Base-by-base conservation (phyloP, 2,888 invertebrate genomes). In the Drosophila rubida region DNA sequence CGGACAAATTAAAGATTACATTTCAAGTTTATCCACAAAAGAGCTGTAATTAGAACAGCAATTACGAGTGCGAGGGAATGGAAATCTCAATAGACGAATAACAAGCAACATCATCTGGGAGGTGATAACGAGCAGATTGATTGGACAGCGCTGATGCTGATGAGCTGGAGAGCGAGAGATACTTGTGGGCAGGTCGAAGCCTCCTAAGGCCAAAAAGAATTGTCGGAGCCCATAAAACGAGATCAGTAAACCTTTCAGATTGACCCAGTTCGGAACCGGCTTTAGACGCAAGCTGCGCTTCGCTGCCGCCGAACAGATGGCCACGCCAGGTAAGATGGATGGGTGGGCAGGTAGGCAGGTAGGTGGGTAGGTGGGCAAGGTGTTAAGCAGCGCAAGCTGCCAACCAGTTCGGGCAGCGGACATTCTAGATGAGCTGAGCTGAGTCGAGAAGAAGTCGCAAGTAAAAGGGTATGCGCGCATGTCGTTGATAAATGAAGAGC, bases 241-340 rank as follows among this genome's bases (percentile, higher is more conserved):
- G 87, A 82, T 86, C 82, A 80, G 62, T 66, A 85, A 87, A 87
- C 87, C 86, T 85, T 84, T 85, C 80, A 65, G 78, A 85, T 78
- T 87, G 84, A 84, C 84, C 84, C 69, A 85, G 69, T 85, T 84
- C 58, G 39, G 66, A 87, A 87, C 84, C 86, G 86, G 84, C 83
- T 87, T 51, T 55, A 45, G 59, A 55, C 23, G 42, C 32, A 14
- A 22, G 37, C 44, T 30, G 50, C 23, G 50, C 51, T 19, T 22
- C 45, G 32, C 32, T 32, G 32, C 11, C 11, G 4, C 5, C 32
- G 4, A 32, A 4, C 32, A 32, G 32, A 32, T 32, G 32, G 32
- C 11, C 32, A 32, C 19, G 27, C 6, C 1, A 9, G 27, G 45
- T 7, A 58, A 51, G 53, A 46, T 53, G 27, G 45, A 11, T 59